Conservation (phyloP, 2,888 invertebrate genomes). For the Epinotia ramella region DNA sequence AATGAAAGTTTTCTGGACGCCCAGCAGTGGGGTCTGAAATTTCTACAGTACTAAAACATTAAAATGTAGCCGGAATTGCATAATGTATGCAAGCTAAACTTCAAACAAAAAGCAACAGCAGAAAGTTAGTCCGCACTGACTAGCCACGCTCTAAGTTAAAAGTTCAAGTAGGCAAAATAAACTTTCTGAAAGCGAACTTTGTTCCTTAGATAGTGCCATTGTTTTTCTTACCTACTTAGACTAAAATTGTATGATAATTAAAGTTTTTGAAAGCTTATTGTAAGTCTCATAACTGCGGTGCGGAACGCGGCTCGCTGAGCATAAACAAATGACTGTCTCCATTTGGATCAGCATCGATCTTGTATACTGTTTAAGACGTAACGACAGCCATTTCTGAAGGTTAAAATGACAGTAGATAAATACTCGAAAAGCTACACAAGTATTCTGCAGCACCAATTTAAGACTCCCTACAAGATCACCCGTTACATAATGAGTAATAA, state of each 20-base stretch:
- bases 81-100: slow-evolving; percentile 22
- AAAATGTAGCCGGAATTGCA: slow-evolving; percentile 16
- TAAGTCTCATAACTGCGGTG: background rate
- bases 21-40: background rate
- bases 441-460: no score
- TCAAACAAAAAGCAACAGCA: slow-evolving; percentile 14
- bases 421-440: no score
- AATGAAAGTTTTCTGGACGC: no score
- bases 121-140: slow-evolving; percentile 23
- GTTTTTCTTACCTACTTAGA: slow-evolving; percentile 5
- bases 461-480: no score
- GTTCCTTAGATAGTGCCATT: background rate
- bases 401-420: no score
- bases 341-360: no score
- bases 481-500: no score
- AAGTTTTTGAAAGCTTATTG: background rate
- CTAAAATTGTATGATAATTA: slow-evolving; percentile 2
- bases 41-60: slow-evolving; percentile 1
- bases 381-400: no score
- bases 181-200: slow-evolving; percentile 3
- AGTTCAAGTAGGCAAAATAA: slow-evolving; percentile 27
- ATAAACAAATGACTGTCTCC: background rate
- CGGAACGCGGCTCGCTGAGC: background rate
- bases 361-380: no score
- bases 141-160: slow-evolving; percentile 8